Evolutionary conservation across 2,113 vertebrate species (phyloP).

Genomic region (Machaerirhynchus nigripectus): DNA sequence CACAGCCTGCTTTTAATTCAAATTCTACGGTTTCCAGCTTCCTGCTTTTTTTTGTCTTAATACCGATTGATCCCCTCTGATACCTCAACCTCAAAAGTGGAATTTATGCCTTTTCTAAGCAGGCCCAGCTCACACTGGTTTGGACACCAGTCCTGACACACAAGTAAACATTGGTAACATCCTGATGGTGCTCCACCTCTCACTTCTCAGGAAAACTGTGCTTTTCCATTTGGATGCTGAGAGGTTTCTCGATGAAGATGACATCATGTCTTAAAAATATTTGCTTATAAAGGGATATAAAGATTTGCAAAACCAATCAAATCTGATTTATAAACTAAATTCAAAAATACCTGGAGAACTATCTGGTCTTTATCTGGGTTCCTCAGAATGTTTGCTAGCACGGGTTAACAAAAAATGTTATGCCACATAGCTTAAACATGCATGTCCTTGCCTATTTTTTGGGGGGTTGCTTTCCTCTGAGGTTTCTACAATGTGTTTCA

Average conservation of each 20-base stretch:
- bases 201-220: neutral
- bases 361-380: neutral
- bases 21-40: neutral
- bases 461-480: neutral
- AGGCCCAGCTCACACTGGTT: neutral
- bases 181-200: neutral
- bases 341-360: neutral
- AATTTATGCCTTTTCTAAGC: neutral
- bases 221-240: neutral
- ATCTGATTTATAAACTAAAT: neutral
- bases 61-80: neutral
- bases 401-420: neutral
- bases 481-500: slow-evolving; percentile 14
- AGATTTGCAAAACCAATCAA: neutral
- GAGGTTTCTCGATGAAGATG: neutral
- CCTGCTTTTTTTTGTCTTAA: neutral
- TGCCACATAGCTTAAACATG: neutral
- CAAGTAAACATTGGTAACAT: neutral
- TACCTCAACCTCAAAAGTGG: neutral
- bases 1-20: neutral
- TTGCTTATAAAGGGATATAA: neutral
- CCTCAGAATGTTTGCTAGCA: neutral
- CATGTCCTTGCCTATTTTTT: neutral
- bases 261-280: neutral
- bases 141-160: neutral